Percentiles rank a stretch among this genome's conserved stretches.
Evolutionary conservation across 2,888 invertebrate genomes (phyloP).

Genomic region (Epinotia brunnichana): DNA sequence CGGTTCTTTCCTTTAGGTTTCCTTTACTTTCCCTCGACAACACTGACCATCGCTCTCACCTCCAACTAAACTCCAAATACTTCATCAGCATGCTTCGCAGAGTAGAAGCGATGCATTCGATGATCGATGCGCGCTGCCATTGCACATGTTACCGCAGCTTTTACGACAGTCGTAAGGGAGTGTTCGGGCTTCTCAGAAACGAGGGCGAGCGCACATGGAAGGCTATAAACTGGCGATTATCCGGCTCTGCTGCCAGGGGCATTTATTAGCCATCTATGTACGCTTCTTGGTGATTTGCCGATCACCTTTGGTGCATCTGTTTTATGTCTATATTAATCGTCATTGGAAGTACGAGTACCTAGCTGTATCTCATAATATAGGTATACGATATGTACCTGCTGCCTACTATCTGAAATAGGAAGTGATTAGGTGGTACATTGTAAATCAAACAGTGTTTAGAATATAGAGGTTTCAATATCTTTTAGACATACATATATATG

Average conservation of each 20-base stretch:
- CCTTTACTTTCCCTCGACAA: neutral
- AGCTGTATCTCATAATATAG: neutral
- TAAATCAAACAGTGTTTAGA: neutral
- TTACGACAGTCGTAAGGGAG: slow-evolving; percentile 77
- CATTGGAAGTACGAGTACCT: slow-evolving; percentile 2
- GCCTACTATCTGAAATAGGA: neutral
- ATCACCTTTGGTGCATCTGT: slow-evolving; percentile 41
- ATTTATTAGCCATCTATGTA: slow-evolving; percentile 50
- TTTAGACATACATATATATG: too few relatives aligned
- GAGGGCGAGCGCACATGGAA: slow-evolving; percentile 72
- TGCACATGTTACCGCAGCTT: slow-evolving; percentile 81
- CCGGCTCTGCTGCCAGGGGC: slow-evolving; percentile 59
- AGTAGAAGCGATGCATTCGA: slow-evolving; percentile 5
- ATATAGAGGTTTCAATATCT: too few relatives aligned
- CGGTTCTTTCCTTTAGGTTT: too few relatives aligned
- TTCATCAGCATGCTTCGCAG: neutral
- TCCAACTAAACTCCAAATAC: neutral
- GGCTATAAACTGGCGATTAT: slow-evolving; percentile 74
- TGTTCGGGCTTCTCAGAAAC: slow-evolving; percentile 74
- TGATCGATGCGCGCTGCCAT: slow-evolving; percentile 56
- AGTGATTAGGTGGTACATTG: neutral
- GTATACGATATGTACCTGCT: neutral
- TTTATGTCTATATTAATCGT: slow-evolving; percentile 28
- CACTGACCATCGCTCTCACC: neutral
- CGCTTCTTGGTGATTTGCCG: slow-evolving; percentile 39